Evolutionary conservation across 2,113 vertebrate genomes (phyloP).

Genomic region (Anser brachyrhynchus): DNA sequence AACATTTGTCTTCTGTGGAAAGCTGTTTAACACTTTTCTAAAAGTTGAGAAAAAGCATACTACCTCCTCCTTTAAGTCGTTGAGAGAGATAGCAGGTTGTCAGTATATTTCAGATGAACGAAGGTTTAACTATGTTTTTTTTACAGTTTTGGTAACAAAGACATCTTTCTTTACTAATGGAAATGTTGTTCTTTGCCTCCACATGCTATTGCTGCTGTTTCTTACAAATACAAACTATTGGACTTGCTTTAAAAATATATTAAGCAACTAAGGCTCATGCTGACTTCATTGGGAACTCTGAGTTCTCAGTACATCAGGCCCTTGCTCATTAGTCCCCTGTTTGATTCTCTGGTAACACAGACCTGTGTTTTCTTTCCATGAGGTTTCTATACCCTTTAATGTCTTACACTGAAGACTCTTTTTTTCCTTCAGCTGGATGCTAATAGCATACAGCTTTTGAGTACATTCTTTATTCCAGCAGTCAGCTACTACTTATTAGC

Average conservation of each 20-base stretch:
- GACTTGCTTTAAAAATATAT: not conserved
- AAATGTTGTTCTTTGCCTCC: not conserved
- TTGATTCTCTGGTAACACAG: not conserved
- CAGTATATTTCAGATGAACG: not conserved
- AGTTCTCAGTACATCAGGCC: not conserved
- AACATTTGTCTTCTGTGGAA: not conserved
- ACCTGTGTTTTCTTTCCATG: not conserved
- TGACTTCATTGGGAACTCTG: not conserved
- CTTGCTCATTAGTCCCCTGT: not conserved
- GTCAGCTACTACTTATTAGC: not conserved
- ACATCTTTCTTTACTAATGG: not conserved
- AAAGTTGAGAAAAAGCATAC: not conserved
- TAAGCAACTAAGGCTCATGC: not conserved
- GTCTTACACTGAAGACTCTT: not conserved
- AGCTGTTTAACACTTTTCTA: not conserved
- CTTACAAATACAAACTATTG: not conserved
- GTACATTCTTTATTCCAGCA: constrained; percentile 6
- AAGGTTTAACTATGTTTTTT: not conserved
- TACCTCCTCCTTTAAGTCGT: not conserved
- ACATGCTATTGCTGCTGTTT: not conserved
- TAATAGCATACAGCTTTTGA: constrained; percentile 4
- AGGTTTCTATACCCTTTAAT: not conserved
- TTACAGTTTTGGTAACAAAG: not conserved
- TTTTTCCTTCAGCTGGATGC: not conserved
- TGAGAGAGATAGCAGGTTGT: not conserved